Evolutionary conservation across 1,140 invertebrate genomes (phyloP), one percentile per base, ranked within the genome.

Genomic region (Eueides isabella): DNA sequence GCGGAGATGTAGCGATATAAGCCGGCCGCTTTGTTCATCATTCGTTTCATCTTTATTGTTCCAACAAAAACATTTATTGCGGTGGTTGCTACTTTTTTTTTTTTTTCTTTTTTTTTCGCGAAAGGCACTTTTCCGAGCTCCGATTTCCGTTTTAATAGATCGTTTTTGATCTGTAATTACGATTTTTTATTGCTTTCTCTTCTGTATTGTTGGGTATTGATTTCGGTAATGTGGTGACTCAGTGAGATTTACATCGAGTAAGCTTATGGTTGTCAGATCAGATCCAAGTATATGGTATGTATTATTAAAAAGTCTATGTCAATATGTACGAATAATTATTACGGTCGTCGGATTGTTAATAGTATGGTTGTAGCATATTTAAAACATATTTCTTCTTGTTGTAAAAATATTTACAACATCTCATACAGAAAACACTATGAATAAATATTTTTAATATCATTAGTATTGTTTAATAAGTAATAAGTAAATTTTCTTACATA

Each of bases 1-100:
- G 80, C 75, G 69, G 71, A 75, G 76, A 77, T 77, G 72, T 76
- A 74, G 69, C 64, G 77, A 78, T 78, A 78, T 72, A 76, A 76
- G 69, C 74, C 77, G 73, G 66, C 63, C 74, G 72, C 67, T 73
- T 73, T 76, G 68, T 72, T 31, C 70, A 61, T 72, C 55, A 44
- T 71, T 71, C 61, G 68, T 74, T 76, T 73, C 71, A 76, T 73
- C 74, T 75, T 67, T 78, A 75, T 78, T 79, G 74, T 76, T 72
- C 41, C 44, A 65, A 70, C 61, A 72, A 75, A 77, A 78, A 75
- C 70, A 75, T 72, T 76, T 79, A 65, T 69, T 75, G 9, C 30
- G 30, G 67, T 74, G 64, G 44, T 41, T 62, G 35, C 35, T 38
- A 38, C 16, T 38, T 38, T 38, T 31, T 14, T 38, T 38, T 38